Percentiles rank a stretch among this genome's conserved stretches.
These are phyloP conservation scores for Chrysemys picta DNA, from an alignment of 2,113 vertebrate species.

Conservation along the genomic window DNA sequence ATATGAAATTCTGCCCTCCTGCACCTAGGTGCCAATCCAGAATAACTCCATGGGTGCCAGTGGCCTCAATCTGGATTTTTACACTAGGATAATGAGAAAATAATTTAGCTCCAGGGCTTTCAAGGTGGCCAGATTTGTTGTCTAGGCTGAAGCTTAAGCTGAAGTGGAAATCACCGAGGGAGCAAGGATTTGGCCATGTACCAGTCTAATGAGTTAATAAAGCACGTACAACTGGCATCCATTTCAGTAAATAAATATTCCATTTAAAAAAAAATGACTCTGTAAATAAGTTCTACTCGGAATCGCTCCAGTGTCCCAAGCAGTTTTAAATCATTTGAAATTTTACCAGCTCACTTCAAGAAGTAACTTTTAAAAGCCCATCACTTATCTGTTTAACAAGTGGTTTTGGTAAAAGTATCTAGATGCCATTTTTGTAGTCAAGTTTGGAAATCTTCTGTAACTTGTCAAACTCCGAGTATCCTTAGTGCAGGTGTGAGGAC, in stretches of 20 bases:
- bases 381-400: neutral
- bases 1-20: neutral
- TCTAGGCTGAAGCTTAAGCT: neutral
- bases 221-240: neutral
- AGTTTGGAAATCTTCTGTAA: neutral
- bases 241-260: constrained; percentile 23
- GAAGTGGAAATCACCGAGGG: neutral
- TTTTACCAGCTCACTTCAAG: neutral
- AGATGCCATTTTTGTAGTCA: neutral
- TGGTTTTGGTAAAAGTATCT: neutral
- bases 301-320: neutral
- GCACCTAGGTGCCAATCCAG: neutral
- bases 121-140: neutral
- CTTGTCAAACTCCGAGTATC: neutral
- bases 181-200: neutral
- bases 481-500: neutral
- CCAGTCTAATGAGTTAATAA: constrained; percentile 20
- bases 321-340: constrained; percentile 33
- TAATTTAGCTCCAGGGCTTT: neutral
- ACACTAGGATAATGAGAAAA: neutral
- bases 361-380: neutral
- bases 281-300: constrained; percentile 26
- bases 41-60: neutral
- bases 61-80: neutral
- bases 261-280: neutral